A percentile compares a stretch with the other conserved stretches of the same genome.
These are phyloP conservation scores for Tinea trinotella DNA, from an alignment of 2,888 invertebrate genomes.

Conservation along the genomic window DNA sequence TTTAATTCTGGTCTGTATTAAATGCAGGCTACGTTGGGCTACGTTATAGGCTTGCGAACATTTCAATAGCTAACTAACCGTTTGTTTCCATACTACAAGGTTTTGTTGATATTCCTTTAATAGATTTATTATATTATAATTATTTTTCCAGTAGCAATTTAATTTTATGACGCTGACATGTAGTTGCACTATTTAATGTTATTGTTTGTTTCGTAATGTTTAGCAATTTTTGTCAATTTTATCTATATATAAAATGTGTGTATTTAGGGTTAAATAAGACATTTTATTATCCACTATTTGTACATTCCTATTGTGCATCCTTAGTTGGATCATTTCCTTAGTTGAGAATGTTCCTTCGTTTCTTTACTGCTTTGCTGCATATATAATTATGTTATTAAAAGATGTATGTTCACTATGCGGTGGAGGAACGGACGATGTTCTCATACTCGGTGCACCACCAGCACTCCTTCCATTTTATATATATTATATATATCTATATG, in stretches of 20 bases:
- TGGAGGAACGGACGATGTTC: neutral
- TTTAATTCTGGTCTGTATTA: conserved; percentile 41
- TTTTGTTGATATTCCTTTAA: conserved; percentile 8
- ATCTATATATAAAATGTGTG: conserved; percentile 45
- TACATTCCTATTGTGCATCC: conserved; percentile 20
- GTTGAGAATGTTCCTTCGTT: neutral
- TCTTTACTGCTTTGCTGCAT: neutral
- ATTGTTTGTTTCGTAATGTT: conserved; percentile 31
- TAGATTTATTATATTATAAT: conserved; percentile 11
- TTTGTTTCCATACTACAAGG: conserved; percentile 29
- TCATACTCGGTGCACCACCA: conserved; percentile 22
- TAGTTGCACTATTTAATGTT: conserved; percentile 8
- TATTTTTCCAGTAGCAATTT: conserved; percentile 2
- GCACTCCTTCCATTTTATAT: conserved; percentile 36
- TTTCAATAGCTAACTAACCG: conserved; percentile 30
- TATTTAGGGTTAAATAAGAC: conserved; percentile 45
- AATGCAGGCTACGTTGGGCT: conserved; percentile 44
- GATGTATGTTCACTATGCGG: neutral
- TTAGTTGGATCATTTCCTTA: neutral
- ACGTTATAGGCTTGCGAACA: conserved; percentile 37
- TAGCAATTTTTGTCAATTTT: conserved; percentile 64
- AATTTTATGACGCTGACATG: conserved; percentile 10
- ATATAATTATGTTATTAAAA: neutral
- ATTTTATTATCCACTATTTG: conserved; percentile 41
- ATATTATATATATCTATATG: conserved; percentile 33